A percentile compares a stretch with the other conserved stretches of the same genome.
Conservation (phyloP, 2,797 vertebrate species). For the Sebastes ruberrimus region DNA sequence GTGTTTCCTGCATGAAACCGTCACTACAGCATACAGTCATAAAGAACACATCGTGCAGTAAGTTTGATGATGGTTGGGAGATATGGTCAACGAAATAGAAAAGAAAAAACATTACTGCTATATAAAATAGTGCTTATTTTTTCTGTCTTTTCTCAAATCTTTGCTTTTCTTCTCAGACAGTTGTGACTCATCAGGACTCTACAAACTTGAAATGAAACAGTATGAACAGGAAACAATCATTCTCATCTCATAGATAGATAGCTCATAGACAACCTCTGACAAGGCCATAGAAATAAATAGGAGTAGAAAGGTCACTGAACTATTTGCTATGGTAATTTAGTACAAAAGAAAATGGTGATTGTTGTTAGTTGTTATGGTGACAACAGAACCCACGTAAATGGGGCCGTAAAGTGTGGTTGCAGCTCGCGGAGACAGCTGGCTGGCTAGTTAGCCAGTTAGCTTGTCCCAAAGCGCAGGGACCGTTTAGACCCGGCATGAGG, state of each 20-base stretch:
- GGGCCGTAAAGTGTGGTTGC: no score
- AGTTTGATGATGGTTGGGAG: not conserved
- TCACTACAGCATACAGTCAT: not conserved
- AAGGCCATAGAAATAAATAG: not conserved
- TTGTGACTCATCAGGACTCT: not conserved
- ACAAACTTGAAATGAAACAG: not conserved
- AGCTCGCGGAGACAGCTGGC: no score
- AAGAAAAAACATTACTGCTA: not conserved
- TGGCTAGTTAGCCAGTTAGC: no score
- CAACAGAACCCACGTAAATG: no score
- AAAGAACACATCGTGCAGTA: not conserved
- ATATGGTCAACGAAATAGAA: not conserved
- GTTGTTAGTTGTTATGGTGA: no score
- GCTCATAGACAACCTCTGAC: not conserved
- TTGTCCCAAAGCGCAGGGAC: no score
- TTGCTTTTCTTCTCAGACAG: not conserved
- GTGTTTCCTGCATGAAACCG: not conserved
- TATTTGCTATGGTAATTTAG: no score
- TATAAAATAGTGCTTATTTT: no score
- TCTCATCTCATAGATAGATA: not conserved
- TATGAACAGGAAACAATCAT: not conserved
- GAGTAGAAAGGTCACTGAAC: no score
- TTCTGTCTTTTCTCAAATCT: not conserved
- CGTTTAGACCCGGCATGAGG: no score
- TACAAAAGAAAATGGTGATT: no score